Percentiles rank a stretch among this genome's conserved stretches.
phyloP scores from a whole-genome alignment of 2,797 vertebrate species.

The Smutsia temminckii region DNA sequence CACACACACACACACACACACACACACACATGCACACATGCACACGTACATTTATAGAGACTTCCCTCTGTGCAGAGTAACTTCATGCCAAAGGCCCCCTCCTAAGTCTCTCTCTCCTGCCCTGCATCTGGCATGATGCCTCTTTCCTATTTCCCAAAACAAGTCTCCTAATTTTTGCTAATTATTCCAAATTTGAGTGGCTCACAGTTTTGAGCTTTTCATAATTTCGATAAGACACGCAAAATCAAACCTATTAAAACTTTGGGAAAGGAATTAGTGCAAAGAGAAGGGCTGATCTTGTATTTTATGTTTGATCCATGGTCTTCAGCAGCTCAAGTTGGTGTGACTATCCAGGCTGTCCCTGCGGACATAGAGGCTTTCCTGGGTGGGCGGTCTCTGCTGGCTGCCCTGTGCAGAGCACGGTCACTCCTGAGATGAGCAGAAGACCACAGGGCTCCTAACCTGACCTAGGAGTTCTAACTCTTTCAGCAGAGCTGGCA shows the following conservation, averaged over 20 bases:
- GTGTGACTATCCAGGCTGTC: neutral
- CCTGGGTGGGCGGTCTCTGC: neutral
- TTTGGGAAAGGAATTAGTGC: neutral
- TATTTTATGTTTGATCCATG: neutral
- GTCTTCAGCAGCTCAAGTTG: neutral
- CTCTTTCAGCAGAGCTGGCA: neutral
- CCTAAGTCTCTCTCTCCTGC: neutral
- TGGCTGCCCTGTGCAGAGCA: neutral
- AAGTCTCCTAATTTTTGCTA: neutral
- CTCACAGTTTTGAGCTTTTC: neutral
- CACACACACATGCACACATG: neutral
- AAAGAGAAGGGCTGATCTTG: neutral
- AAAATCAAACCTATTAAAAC: neutral
- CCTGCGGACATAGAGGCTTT: neutral
- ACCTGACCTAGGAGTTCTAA: neutral
- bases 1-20: neutral
- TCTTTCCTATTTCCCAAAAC: neutral
- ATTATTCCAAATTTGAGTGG: neutral
- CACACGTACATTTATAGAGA: neutral
- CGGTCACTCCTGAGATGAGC: neutral
- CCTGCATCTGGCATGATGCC: neutral
- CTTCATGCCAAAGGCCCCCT: neutral
- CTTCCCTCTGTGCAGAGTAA: neutral
- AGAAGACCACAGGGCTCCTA: neutral
- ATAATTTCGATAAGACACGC: neutral